These are phyloP conservation scores for Phylloscopus trochilus DNA, from an alignment of 2,113 vertebrate species.

Conservation along the genomic window DNA sequence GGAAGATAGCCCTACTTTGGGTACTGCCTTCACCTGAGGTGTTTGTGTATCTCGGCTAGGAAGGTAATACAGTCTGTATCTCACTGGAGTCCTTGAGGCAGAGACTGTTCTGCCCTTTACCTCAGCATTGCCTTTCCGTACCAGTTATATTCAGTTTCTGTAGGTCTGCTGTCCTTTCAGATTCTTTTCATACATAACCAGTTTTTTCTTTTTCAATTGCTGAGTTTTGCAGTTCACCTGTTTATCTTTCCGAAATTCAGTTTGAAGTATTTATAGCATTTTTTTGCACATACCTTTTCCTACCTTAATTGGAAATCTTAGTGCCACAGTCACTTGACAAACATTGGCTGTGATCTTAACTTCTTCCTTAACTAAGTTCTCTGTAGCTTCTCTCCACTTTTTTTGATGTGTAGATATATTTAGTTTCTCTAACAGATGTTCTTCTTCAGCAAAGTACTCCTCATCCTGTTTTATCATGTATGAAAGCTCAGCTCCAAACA, in stretches of 20 bases:
- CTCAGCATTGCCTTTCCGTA: not conserved
- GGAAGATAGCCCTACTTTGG: not conserved
- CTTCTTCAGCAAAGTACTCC: not conserved
- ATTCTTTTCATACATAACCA: not conserved
- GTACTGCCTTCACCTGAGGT: not conserved
- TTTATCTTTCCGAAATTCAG: not conserved
- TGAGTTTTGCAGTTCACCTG: not conserved
- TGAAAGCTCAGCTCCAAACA: conserved; percentile 5
- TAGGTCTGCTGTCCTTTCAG: not conserved
- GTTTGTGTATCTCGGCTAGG: not conserved
- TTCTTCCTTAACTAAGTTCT: not conserved
- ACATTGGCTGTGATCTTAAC: not conserved
- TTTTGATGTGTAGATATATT: conserved; percentile 13
- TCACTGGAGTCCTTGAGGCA: not conserved
- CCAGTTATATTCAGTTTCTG: not conserved
- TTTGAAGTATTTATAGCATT: not conserved
- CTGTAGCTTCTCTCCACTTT: not conserved
- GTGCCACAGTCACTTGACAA: not conserved
- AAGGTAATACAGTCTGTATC: not conserved
- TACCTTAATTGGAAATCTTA: not conserved
- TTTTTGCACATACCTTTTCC: not conserved
- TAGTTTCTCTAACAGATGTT: conserved; percentile 20
- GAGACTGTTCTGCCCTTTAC: not conserved
- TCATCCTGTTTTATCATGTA: not conserved
- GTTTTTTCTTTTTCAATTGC: not conserved